Evolutionary conservation across 2,888 invertebrate genomes (phyloP).

Genomic region (Drosophila percnosoma): DNA sequence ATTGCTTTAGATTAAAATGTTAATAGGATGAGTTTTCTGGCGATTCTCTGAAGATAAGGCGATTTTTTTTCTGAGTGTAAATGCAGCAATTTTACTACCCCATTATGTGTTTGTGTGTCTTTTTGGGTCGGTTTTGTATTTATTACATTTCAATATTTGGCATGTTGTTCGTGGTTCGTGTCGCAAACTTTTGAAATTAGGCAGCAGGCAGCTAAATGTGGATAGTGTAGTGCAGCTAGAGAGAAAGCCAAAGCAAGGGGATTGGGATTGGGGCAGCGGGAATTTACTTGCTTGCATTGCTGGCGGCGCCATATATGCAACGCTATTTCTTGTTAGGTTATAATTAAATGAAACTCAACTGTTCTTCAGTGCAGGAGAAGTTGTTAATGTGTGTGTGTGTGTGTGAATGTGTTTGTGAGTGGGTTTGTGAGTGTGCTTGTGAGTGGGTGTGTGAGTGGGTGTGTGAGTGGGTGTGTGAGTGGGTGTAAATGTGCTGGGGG

Average conservation of each 20-base stretch:
- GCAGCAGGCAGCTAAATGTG: conserved; percentile 15
- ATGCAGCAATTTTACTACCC: conserved; percentile 8
- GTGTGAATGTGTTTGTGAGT: conserved; percentile 4
- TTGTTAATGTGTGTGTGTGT: background rate
- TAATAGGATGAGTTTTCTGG: background rate
- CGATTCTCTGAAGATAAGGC: background rate
- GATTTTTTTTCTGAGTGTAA: background rate
- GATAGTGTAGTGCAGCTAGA: background rate
- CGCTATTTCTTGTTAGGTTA: conserved; percentile 73
- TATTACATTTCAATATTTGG: conserved; percentile 74
- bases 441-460: background rate
- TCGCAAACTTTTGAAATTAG: conserved; percentile 57
- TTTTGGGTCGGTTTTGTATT: conserved; percentile 54
- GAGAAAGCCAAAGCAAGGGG: background rate
- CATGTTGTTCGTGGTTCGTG: conserved; percentile 58
- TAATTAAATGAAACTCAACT: conserved; percentile 73
- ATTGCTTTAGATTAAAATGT: background rate
- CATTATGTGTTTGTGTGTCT: conserved; percentile 17
- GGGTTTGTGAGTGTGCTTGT: background rate
- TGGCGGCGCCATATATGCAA: conserved; percentile 71
- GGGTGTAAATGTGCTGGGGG: conserved; percentile 1
- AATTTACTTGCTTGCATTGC: conserved; percentile 54
- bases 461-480: background rate
- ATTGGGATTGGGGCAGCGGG: conserved; percentile 15
- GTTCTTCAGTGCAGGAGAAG: conserved; percentile 11